A percentile compares a stretch with the other conserved stretches of the same genome.
These are phyloP conservation scores for Lophius piscatorius DNA, from an alignment of 2,113 vertebrate species.

Conservation along the genomic window DNA sequence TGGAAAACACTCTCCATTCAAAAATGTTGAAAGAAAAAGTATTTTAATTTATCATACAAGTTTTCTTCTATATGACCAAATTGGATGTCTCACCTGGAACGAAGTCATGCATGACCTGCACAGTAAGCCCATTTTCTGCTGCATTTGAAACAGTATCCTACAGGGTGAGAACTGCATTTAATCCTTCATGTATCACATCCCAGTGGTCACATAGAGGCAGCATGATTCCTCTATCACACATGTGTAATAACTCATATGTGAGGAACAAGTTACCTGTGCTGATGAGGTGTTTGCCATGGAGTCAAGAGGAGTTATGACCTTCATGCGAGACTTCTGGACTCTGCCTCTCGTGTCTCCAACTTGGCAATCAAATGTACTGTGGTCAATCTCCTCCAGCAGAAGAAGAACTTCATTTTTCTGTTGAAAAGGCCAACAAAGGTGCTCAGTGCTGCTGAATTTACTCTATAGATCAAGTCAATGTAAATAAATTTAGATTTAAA, in stretches of 20 bases:
- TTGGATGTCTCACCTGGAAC: constrained; percentile 80
- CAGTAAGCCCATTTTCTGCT: constrained; percentile 70
- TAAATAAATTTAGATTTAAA: too few species aligned
- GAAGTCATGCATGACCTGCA: constrained; percentile 89
- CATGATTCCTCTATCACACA: not conserved
- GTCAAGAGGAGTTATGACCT: constrained; percentile 81
- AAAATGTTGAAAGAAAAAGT: too few species aligned
- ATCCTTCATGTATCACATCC: not conserved
- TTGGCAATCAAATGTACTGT: constrained; percentile 82
- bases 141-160: constrained; percentile 43
- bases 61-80: not conserved
- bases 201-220: not conserved
- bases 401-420: constrained; percentile 84
- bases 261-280: constrained; percentile 55
- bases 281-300: not conserved
- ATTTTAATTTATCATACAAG: too few species aligned
- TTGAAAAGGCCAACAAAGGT: not conserved
- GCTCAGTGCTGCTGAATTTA: not conserved
- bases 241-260: not conserved
- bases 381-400: constrained; percentile 78
- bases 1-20: too few species aligned
- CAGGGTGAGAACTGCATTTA: constrained; percentile 18
- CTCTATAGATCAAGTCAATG: not conserved
- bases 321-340: constrained; percentile 79
- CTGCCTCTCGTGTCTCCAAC: constrained; percentile 75